Percentiles rank a stretch among this genome's conserved stretches.
phyloP scores from a whole-genome alignment of 2,888 invertebrate genomes.

The Eristalinus sepulchralis region DNA sequence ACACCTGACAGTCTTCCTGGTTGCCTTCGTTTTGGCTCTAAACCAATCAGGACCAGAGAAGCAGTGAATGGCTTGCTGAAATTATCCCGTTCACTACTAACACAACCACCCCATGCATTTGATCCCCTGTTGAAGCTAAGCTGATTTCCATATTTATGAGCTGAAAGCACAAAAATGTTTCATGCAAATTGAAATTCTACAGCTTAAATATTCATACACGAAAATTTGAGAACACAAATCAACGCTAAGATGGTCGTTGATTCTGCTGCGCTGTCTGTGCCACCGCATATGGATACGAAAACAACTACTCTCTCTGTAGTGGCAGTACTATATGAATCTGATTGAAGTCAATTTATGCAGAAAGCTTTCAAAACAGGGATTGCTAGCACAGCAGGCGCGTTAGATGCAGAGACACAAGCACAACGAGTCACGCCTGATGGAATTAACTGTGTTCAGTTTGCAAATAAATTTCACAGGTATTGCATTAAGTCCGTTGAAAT shows the following conservation, averaged over 20 bases:
- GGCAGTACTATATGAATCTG: constrained; percentile 1
- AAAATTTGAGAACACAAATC: constrained; percentile 53
- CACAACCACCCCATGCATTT: constrained; percentile 30
- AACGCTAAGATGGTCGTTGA: constrained; percentile 10
- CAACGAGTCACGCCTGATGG: not conserved
- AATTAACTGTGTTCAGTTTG: not conserved
- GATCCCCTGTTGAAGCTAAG: constrained; percentile 26
- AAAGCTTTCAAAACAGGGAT: not conserved
- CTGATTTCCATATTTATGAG: constrained; percentile 60
- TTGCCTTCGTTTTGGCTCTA: not conserved
- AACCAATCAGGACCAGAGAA: not conserved
- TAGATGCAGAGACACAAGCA: not conserved
- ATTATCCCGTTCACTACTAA: constrained; percentile 26
- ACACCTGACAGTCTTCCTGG: constrained; percentile 21
- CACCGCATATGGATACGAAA: not conserved
- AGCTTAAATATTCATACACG: constrained; percentile 57
- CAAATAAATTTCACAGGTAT: too few species aligned
- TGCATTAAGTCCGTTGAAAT: too few species aligned
- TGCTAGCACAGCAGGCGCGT: not conserved
- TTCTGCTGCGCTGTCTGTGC: constrained; percentile 1
- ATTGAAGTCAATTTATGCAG: constrained; percentile 29
- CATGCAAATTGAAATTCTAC: constrained; percentile 55
- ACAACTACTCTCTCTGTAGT: not conserved
- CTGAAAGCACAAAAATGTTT: constrained; percentile 50
- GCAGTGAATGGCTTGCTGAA: constrained; percentile 3